These are phyloP conservation scores for Scelioninae gen. 2 DNA, from an alignment of 2,888 invertebrate species.

Conservation along the genomic window DNA sequence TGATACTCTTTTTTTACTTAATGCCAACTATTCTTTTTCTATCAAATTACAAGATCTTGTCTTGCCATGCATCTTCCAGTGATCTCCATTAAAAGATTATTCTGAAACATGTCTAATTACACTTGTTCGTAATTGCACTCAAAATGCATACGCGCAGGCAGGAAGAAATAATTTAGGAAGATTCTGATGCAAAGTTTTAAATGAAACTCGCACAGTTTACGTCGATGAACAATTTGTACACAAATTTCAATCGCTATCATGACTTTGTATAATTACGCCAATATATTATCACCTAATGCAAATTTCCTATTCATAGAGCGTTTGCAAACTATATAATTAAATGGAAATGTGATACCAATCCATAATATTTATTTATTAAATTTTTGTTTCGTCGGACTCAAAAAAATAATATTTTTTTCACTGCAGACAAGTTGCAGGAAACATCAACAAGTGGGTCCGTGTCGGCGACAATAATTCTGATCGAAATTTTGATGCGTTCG, in stretches of 20 bases:
- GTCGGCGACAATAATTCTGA: constrained; percentile 11
- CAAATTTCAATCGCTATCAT: constrained; percentile 15
- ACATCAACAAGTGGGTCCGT: constrained; percentile 14
- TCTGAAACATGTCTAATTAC: constrained; percentile 48
- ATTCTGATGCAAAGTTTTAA: constrained; percentile 31
- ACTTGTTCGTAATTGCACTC: constrained; percentile 44
- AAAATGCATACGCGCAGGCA: constrained; percentile 33
- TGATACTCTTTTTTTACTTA: constrained; percentile 12
- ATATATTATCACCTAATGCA: constrained; percentile 12
- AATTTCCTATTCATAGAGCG: constrained; percentile 9
- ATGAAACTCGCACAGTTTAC: constrained; percentile 4
- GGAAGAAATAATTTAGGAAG: constrained; percentile 49
- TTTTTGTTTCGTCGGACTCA: constrained; percentile 1
- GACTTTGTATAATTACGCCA: constrained; percentile 7
- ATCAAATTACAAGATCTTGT: constrained; percentile 37
- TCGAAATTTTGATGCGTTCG: constrained; percentile 19
- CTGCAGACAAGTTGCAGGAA: constrained; percentile 19
- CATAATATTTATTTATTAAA: constrained; percentile 8
- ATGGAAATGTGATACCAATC: constrained; percentile 12
- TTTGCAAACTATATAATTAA: neutral
- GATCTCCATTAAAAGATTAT: constrained; percentile 52
- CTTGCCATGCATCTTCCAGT: constrained; percentile 20
- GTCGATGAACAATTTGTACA: constrained; percentile 23
- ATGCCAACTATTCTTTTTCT: constrained; percentile 25
- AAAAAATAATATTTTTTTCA: constrained; percentile 19